Percentiles rank a stretch among this genome's conserved stretches.
Evolutionary conservation across 1,140 invertebrate species (phyloP).

Genomic region (Bactericera cockerelli): DNA sequence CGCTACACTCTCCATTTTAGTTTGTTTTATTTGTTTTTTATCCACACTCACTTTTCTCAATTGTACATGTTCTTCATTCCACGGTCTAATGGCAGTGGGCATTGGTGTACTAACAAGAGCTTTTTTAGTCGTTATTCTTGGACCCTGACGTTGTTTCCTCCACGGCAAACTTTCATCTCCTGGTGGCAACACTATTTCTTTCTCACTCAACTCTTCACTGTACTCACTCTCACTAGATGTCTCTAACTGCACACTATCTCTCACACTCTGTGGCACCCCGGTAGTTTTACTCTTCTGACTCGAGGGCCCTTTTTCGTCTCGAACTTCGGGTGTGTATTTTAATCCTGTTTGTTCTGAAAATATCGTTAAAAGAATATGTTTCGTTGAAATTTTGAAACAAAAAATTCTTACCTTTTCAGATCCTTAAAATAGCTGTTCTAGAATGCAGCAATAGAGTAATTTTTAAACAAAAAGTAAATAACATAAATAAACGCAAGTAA

Average conservation of each 20-base stretch:
- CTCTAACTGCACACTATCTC: background rate
- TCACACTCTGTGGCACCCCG: slow-evolving; percentile 20
- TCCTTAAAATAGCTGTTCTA: too few species aligned
- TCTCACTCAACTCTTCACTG: slow-evolving; percentile 19
- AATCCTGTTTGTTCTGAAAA: slow-evolving; percentile 31
- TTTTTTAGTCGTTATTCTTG: slow-evolving; percentile 3
- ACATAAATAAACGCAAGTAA: too few species aligned
- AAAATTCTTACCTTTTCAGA: too few species aligned
- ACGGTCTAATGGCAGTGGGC: slow-evolving; percentile 14
- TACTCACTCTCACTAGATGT: slow-evolving; percentile 20
- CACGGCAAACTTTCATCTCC: slow-evolving; percentile 38
- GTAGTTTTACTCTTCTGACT: slow-evolving; percentile 23
- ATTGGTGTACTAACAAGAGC: background rate
- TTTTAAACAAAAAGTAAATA: too few species aligned
- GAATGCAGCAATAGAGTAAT: too few species aligned
- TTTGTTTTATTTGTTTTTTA: slow-evolving; percentile 20
- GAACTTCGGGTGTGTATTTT: slow-evolving; percentile 27
- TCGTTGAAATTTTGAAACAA: too few species aligned
- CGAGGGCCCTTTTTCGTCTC: slow-evolving; percentile 16
- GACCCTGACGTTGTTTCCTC: slow-evolving; percentile 24
- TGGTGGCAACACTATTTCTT: slow-evolving; percentile 30
- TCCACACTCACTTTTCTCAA: slow-evolving; percentile 21
- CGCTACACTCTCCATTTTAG: slow-evolving; percentile 10
- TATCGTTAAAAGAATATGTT: slow-evolving; percentile 16
- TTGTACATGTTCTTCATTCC: slow-evolving; percentile 23